These are phyloP conservation scores for Philaenus spumarius DNA, from an alignment of 1,140 invertebrate genomes.

Conservation along the genomic window DNA sequence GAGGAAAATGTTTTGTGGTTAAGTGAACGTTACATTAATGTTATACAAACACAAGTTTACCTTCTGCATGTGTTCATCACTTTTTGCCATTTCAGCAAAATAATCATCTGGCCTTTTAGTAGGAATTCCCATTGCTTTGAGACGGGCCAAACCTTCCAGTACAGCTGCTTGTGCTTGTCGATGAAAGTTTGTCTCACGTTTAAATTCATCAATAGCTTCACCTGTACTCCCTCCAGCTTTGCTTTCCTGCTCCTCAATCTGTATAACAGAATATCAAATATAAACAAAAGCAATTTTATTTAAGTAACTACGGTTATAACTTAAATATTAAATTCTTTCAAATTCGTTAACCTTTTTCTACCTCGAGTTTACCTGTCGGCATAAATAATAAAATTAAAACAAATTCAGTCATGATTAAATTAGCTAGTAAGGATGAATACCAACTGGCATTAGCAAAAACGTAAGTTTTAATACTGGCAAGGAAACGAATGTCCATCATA, in stretches of 20 bases:
- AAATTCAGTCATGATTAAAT: too few species aligned
- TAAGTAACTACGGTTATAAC: neutral
- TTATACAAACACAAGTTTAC: too few species aligned
- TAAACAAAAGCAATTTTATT: neutral
- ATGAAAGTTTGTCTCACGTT: slow-evolving; percentile 84
- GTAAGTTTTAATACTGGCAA: too few species aligned
- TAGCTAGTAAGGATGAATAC: too few species aligned
- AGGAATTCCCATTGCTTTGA: slow-evolving; percentile 66
- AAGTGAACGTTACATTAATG: too few species aligned
- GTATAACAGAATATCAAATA: neutral
- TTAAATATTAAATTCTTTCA: neutral
- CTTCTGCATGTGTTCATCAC: slow-evolving; percentile 97
- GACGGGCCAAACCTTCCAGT: slow-evolving; percentile 62
- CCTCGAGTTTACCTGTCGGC: too few species aligned
- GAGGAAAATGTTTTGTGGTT: too few species aligned
- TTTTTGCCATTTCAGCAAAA: slow-evolving; percentile 98
- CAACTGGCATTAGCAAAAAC: too few species aligned
- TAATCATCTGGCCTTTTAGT: slow-evolving; percentile 91
- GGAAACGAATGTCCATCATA: too few species aligned
- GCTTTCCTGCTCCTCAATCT: neutral
- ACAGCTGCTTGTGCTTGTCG: slow-evolving; percentile 86
- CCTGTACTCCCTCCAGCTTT: slow-evolving; percentile 41
- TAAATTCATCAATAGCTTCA: slow-evolving; percentile 87
- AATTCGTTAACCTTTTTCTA: slow-evolving; percentile 38
- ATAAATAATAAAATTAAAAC: too few species aligned